Evolutionary conservation across 2,797 vertebrate species (phyloP).

Genomic region (Diceros bicornis): DNA sequence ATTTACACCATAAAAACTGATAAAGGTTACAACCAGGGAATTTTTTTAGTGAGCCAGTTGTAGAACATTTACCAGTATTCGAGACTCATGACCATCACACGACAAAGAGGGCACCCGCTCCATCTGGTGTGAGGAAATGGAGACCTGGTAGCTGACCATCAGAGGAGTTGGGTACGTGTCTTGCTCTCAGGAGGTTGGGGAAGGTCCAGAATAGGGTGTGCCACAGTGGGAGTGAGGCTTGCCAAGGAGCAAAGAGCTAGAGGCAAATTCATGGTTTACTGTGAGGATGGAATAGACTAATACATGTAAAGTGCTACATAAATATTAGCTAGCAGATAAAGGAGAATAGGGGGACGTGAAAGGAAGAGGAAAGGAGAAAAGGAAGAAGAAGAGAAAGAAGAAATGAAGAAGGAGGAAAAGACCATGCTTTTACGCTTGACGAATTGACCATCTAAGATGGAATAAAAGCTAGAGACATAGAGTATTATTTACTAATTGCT

Average conservation of each 20-base stretch:
- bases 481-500: background rate
- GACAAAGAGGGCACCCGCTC: background rate
- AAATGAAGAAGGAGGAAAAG: background rate
- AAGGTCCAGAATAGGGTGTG: background rate
- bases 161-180: accelerated
- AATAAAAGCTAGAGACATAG: background rate
- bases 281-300: background rate
- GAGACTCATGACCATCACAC: background rate
- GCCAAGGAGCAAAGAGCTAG: no score
- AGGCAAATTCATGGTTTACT: background rate
- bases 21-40: background rate
- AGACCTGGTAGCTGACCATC: background rate
- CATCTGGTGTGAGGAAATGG: background rate
- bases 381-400: background rate
- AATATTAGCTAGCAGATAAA: background rate
- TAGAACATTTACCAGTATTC: background rate
- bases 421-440: background rate
- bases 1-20: background rate
- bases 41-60: background rate
- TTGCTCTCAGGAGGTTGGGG: background rate
- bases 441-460: background rate
- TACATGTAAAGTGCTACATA: background rate
- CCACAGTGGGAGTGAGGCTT: no score
- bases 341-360: no score
- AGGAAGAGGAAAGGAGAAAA: background rate